These are phyloP conservation scores for Syngnathus typhle DNA, from an alignment of 2,113 vertebrate species.

Conservation along the genomic window DNA sequence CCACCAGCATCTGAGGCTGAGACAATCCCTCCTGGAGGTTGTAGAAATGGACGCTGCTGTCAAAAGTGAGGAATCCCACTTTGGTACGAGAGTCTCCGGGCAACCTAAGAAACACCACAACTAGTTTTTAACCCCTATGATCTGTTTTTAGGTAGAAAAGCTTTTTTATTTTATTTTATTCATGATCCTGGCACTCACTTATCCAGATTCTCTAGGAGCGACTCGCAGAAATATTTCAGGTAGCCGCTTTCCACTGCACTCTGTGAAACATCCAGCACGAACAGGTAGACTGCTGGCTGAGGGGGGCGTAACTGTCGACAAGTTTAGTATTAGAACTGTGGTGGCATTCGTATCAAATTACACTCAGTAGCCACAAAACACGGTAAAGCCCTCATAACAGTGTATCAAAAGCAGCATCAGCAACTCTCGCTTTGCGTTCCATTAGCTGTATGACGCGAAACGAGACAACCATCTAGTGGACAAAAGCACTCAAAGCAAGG, in stretches of 20 bases:
- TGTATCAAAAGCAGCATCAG: no score
- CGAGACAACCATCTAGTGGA: no score
- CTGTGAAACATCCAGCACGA: constrained; percentile 94
- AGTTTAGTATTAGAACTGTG: background rate
- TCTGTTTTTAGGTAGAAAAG: background rate
- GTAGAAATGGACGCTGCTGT: constrained; percentile 96
- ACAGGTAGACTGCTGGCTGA: constrained; percentile 93
- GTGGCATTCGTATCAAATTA: background rate
- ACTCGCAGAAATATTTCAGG: constrained; percentile 85
- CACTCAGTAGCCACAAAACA: background rate
- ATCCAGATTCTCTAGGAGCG: constrained; percentile 87
- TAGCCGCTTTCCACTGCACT: constrained; percentile 93
- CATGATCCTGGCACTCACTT: constrained; percentile 75
- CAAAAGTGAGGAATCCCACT: constrained; percentile 94
- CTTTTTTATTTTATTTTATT: background rate
- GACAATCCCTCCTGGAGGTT: constrained; percentile 92
- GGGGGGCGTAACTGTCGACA: constrained; percentile 84
- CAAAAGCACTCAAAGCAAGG: no score
- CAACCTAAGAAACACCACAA: constrained; percentile 73
- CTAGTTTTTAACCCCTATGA: background rate
- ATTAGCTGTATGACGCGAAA: no score
- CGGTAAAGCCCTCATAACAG: no score
- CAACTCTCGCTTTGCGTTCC: no score
- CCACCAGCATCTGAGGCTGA: constrained; percentile 96
- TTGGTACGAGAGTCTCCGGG: constrained; percentile 88